Conservation (phyloP, 2,113 vertebrate genomes). For the Ceuthmochares aereus region DNA sequence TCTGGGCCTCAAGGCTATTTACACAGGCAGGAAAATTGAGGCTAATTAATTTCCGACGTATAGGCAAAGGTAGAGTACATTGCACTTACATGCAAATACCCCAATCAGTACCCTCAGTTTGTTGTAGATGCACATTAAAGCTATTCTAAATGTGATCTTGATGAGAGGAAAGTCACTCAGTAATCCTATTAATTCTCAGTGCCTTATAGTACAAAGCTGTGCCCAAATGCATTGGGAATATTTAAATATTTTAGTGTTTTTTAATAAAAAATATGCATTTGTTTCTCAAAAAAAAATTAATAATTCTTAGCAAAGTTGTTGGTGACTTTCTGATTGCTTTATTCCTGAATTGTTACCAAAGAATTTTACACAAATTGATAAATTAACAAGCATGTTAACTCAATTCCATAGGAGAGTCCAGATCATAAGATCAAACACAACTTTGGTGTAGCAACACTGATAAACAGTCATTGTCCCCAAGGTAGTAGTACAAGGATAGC, state of each 20-base stretch:
- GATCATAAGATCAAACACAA: not conserved
- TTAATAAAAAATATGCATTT: not conserved
- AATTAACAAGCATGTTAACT: not conserved
- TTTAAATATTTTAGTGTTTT: not conserved
- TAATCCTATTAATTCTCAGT: not conserved
- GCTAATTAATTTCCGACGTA: not conserved
- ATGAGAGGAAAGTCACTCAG: not conserved
- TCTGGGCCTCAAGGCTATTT: not conserved
- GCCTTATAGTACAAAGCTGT: not conserved
- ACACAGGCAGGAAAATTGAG: not conserved
- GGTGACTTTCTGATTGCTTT: not conserved
- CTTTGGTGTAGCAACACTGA: not conserved
- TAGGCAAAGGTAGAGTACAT: not conserved
- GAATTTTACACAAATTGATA: not conserved
- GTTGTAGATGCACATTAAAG: not conserved
- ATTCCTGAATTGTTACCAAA: not conserved
- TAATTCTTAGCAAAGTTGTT: not conserved
- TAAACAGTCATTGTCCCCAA: not conserved
- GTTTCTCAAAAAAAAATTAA: not conserved
- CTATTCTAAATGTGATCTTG: not conserved
- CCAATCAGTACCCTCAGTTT: not conserved
- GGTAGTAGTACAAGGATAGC: not conserved
- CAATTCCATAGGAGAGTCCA: not conserved
- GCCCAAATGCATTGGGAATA: not conserved
- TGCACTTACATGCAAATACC: not conserved